Base-by-base conservation (phyloP, 2,888 invertebrate species). In the Drosophila anomalata region DNA sequence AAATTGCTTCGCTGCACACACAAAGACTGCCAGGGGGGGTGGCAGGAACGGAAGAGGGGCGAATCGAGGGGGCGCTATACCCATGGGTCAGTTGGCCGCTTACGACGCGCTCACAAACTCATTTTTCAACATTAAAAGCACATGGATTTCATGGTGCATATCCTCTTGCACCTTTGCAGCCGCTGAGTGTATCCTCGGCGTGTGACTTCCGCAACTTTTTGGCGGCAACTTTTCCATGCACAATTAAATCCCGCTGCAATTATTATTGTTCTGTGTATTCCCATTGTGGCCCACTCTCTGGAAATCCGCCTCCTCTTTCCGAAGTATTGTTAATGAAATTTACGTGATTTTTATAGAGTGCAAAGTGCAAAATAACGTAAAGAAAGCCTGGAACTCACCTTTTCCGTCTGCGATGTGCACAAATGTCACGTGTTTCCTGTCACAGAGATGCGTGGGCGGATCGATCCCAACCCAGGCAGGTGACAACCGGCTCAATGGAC, bases 61-160 rank as follows among this genome's bases (percentile, higher is more conserved):
- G 36, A 17, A 48, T 42, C 39, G 17, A 7, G 36, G 17, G 48
- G 17, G 20, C 24, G 33, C 26, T 17, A 36, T 0, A 46, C 9
- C 41, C 44, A 42, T 44, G 53, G 41, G 57, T 62, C 46, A 53
- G 69, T 51, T 65, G 50, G 52, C 51, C 67, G 69, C 63, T 73
- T 70, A 54, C 63, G 70, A 79, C 78, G 77, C 76, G 77, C 79
- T 79, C 77, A 69, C 78, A 75, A 78, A 79, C 79, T 76, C 81
- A 84, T 83, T 84, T 83, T 78, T 86, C 85, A 82, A 76, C 78
- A 85, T 82, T 82, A 85, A 82, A 82, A 82, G 82, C 82, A 74
- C 78, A 84, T 73, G 84, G 79, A 79, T 77, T 77, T 79, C 77
- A 86, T 70, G 76, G 73, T 60, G 75, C 84, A 77, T 72, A 80